Base-by-base conservation (phyloP, 2,113 vertebrate genomes). In the Pyxicephalus adspersus region DNA sequence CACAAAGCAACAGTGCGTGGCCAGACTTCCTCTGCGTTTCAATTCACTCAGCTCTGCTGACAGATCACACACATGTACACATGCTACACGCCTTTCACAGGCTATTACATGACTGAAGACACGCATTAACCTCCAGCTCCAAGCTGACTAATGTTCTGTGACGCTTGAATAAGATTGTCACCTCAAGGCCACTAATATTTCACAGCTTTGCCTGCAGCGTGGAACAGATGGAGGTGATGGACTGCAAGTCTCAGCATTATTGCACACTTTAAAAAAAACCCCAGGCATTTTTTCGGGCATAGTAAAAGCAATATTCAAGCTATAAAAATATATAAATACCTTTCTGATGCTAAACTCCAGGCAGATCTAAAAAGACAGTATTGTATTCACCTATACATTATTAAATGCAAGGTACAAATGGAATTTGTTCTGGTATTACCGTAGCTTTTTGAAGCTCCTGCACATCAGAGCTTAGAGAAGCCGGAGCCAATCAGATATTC, bases 91-190 rank as follows among this genome's bases (percentile, higher is more conserved):
- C 0, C 17, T 72, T 57, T 55, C 68, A 18, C 54, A 72, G 68
- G 26, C 26, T 31, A 72, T 72, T 72, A 72, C 26, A 16, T 31
- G 68, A 57, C 51, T 72, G 29, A 72, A 51, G 68, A 72, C 68
- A 29, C n/a, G 51, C 55, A 72, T 72, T 72, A 73, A 73, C 52
- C 70, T 73, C 54, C 15, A 2, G 70, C 52, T 34, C 70, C 52
- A 17, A 13, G 54, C 70, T 73, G 70, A 73, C 51, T 73, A 73
- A 73, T 73, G 70, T 73, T 73, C 26, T 73, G 70, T 73, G 52
- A 34, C 70, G 19, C 50, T 34, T 25, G 23, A 38, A 51, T 68
- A 68, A 68, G 66, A 73, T 31, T 73, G 70, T 73, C 70, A 73
- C 28, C 68, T 29, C 52, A 73, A 58, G 70, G 70, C 26, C 52